phyloP scores from a whole-genome alignment of 1,140 invertebrate species.

The Batillaria attramentaria region DNA sequence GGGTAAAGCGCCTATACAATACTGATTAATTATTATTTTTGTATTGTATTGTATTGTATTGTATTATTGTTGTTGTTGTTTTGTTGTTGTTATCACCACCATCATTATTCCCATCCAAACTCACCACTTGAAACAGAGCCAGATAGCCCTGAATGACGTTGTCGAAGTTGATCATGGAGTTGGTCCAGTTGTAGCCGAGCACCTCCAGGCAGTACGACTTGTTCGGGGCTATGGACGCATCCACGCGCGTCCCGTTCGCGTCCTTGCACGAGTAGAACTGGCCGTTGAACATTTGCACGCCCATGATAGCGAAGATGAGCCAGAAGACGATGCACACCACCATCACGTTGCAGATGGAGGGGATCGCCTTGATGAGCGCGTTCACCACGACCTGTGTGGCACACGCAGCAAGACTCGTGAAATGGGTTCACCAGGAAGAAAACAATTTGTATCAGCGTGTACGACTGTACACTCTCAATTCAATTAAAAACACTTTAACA shows the following conservation, averaged over 20 bases:
- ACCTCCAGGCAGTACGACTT: constrained; percentile 67
- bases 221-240: constrained; percentile 49
- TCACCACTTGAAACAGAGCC: constrained; percentile 94
- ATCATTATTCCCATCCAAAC: too few relatives aligned
- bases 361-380: constrained; percentile 94
- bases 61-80: too few relatives aligned
- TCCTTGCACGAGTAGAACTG: constrained; percentile 95
- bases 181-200: constrained; percentile 92
- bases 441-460: not conserved
- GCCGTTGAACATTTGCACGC: constrained; percentile 90
- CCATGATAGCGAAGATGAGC: constrained; percentile 95
- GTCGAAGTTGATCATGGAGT: constrained; percentile 98
- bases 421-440: constrained; percentile 74
- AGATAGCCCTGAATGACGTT: constrained; percentile 98
- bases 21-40: too few relatives aligned
- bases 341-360: constrained; percentile 95
- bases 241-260: constrained; percentile 58
- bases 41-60: too few relatives aligned
- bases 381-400: constrained; percentile 90
- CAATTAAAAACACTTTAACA: too few relatives aligned
- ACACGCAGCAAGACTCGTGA: not conserved
- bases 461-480: not conserved
- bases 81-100: too few relatives aligned
- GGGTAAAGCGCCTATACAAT: too few relatives aligned
- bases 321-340: constrained; percentile 93